Conservation (phyloP, 2,888 invertebrate genomes). For the Hydropsyche betteni region DNA sequence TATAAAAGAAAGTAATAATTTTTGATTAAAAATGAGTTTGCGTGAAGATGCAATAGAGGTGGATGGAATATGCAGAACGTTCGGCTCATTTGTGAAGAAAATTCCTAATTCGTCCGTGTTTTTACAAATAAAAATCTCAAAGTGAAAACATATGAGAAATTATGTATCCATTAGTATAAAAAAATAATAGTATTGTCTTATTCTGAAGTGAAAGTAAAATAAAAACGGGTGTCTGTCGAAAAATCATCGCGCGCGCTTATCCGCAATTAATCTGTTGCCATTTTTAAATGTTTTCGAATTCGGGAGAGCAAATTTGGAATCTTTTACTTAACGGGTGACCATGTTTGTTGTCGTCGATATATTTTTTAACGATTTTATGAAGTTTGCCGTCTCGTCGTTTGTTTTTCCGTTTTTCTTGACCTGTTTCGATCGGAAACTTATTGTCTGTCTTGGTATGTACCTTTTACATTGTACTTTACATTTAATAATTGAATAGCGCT, state of each 20-base stretch:
- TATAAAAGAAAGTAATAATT: slow-evolving; percentile 2
- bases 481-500: slow-evolving; percentile 40
- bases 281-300: slow-evolving; percentile 58
- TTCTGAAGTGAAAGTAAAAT: slow-evolving; percentile 13
- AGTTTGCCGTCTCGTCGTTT: slow-evolving; percentile 16
- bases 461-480: slow-evolving; percentile 35
- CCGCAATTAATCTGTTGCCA: slow-evolving; percentile 61
- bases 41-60: slow-evolving; percentile 6
- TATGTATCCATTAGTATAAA: slow-evolving; percentile 52
- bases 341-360: slow-evolving; percentile 27
- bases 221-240: slow-evolving; percentile 27
- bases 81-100: slow-evolving; percentile 47
- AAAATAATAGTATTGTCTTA: slow-evolving; percentile 40
- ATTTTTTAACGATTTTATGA: slow-evolving; percentile 37
- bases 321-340: slow-evolving; percentile 49
- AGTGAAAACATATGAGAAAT: slow-evolving; percentile 51
- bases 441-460: slow-evolving; percentile 38
- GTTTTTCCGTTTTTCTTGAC: neutral
- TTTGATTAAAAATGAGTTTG: slow-evolving; percentile 25
- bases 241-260: slow-evolving; percentile 18
- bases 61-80: slow-evolving; percentile 1
- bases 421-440: slow-evolving; percentile 19
- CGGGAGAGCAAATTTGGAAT: slow-evolving; percentile 61
- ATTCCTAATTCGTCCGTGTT: slow-evolving; percentile 52
- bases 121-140: slow-evolving; percentile 48